Conservation (phyloP, 2,113 vertebrate genomes). For the Damaliscus lunatus region DNA sequence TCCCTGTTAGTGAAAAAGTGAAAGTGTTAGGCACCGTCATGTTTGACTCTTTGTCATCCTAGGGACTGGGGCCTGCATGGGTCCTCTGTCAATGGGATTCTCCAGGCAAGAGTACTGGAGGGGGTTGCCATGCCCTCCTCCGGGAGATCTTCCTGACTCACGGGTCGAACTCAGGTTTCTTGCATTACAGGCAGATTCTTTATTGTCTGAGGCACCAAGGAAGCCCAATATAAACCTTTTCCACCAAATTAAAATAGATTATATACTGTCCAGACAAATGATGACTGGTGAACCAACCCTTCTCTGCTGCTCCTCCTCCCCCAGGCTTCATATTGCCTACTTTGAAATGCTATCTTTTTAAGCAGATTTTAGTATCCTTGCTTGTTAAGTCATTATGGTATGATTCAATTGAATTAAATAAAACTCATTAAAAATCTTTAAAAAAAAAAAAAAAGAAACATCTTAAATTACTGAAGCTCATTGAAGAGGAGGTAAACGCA, state of each 20-base stretch:
- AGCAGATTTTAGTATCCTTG: background rate
- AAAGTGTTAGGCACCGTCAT: background rate
- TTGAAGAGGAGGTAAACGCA: background rate
- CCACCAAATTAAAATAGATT: background rate
- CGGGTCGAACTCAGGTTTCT: background rate
- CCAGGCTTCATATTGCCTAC: background rate
- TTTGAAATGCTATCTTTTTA: conserved; percentile 5
- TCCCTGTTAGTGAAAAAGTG: background rate
- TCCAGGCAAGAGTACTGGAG: background rate
- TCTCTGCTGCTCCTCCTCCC: background rate
- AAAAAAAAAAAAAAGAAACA: background rate
- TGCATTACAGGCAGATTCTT: background rate
- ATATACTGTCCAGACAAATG: background rate
- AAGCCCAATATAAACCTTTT: background rate
- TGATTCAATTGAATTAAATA: conserved; percentile 18
- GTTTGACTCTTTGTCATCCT: background rate
- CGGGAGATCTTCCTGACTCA: background rate
- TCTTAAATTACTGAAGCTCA: background rate
- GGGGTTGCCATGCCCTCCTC: background rate
- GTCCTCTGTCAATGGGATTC: background rate
- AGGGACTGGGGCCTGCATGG: background rate
- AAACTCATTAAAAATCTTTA: background rate
- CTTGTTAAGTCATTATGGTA: background rate
- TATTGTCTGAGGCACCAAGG: background rate
- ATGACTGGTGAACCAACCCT: background rate